Evolutionary conservation across 2,797 vertebrate species (phyloP), one percentile per base, ranked within the genome.

Genomic region (Melanotaenia boesemani): DNA sequence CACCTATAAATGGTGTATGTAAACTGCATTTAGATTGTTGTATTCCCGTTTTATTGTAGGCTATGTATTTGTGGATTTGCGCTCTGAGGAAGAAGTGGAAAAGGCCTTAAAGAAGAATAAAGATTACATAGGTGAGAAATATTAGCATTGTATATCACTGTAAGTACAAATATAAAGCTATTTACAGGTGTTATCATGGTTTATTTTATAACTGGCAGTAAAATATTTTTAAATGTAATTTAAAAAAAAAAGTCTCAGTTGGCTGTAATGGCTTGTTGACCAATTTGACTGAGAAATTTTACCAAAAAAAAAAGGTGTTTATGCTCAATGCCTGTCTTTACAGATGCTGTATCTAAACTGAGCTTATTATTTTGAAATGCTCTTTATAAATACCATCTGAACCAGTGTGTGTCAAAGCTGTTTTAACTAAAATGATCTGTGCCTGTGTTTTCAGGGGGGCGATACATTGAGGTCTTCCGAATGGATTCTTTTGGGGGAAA

Each of bases 31-130:
- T 13, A 63, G 4, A 55, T 3, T 63, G 7, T 76, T 28, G 44
- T 77, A 61, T 37, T 63, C 1, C 70, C 68, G n/a, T 69, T 39
- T 59, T 70, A 16, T 76, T 81, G 86, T 88, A 99, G 98, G 98
- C 72, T 97, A 96, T n/a, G 83, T 99, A 52, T 99, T 97, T 87
- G 96, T 98, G 90, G 98, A 99, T 72, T 88, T 99, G 72, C 88
- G 78, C 70, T 97, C 95, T 0, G 96, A 97, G 10, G 95, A 96
- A 62, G 96, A 99, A 28, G 92, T 97, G 57, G 93, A 92, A 60
- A 96, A 96, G 77, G 97, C 97, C 54, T 91, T 99, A 77, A 96
- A 95, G 73, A 94, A 94, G 58, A 96, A 97, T 74, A 96, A 96
- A 82, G 97, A 99, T 73, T 99, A 98, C 86, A 95, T 99, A 91